These are phyloP conservation scores for Drosophila pandora DNA, from an alignment of 1,140 invertebrate genomes.

Conservation along the genomic window DNA sequence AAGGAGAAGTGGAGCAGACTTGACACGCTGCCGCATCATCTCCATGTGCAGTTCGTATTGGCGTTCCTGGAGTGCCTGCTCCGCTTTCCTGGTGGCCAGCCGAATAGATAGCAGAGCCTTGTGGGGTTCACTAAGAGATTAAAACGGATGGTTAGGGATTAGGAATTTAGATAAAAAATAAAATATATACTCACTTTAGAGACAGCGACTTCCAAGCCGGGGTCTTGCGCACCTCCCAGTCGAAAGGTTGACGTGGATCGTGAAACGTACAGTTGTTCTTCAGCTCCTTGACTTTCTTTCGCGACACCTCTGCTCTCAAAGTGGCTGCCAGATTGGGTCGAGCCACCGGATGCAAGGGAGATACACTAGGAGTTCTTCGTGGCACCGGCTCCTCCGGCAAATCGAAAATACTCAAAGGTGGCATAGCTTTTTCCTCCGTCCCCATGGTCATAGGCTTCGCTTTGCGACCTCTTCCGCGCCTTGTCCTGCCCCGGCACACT, in stretches of 20 bases:
- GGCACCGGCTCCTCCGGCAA: conserved; percentile 25
- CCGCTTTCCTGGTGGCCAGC: conserved; percentile 80
- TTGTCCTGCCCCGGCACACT: conserved; percentile 24
- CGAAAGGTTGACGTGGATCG: conserved; percentile 60
- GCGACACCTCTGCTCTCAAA: conserved; percentile 70
- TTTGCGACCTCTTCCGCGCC: conserved; percentile 24
- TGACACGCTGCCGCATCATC: conserved; percentile 79
- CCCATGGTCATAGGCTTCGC: conserved; percentile 14
- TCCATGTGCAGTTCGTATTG: conserved; percentile 82
- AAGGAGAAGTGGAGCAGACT: conserved; percentile 76
- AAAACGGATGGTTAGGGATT: not conserved
- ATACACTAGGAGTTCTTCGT: conserved; percentile 44
- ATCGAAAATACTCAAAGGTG: conserved; percentile 42
- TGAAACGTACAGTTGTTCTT: conserved; percentile 76
- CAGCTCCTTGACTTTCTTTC: conserved; percentile 75
- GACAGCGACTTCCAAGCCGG: conserved; percentile 81
- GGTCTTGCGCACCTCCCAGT: conserved; percentile 82
- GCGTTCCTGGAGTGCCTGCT: conserved; percentile 74
- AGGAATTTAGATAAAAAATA: no score
- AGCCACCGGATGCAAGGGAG: conserved; percentile 76
- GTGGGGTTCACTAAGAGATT: conserved; percentile 69
- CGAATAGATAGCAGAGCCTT: conserved; percentile 74
- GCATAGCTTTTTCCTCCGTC: conserved; percentile 13
- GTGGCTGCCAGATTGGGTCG: conserved; percentile 81
- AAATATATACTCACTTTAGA: conserved; percentile 63